These are phyloP conservation scores for Nesogale talazaci DNA, from an alignment of 2,113 vertebrate species.

Conservation along the genomic window DNA sequence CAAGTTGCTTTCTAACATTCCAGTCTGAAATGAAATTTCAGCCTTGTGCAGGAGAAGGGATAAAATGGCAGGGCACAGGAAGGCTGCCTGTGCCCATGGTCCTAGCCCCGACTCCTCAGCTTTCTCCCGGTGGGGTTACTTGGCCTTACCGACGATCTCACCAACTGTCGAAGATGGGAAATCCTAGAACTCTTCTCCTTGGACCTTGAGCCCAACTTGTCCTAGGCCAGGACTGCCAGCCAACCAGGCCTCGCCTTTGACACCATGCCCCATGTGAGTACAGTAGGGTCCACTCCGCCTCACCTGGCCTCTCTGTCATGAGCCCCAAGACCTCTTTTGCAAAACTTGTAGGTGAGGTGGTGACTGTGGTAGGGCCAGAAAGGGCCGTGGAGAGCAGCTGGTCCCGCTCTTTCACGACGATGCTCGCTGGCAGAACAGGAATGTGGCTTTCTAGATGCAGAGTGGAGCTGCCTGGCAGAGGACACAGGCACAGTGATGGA, in stretches of 20 bases:
- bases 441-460: neutral
- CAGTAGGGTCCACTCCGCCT: neutral
- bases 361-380: neutral
- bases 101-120: neutral
- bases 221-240: neutral
- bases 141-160: no score
- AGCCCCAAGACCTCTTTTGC: neutral
- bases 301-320: neutral
- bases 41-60: no score
- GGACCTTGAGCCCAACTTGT: neutral
- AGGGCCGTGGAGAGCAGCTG: neutral
- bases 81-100: neutral
- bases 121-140: neutral
- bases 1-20: conserved; percentile 21
- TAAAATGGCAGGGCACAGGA: neutral
- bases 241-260: neutral
- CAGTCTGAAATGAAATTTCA: no score
- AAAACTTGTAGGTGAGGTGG: neutral
- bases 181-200: neutral
- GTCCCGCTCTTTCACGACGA: neutral
- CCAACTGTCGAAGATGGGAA: neutral
- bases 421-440: neutral
- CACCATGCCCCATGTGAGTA: neutral
- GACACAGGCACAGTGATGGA: neutral
- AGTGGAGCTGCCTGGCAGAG: neutral